Base-by-base conservation (phyloP, 30 jellyfish, hydroid and myxozoan species). In the Hydra vulgaris region DNA sequence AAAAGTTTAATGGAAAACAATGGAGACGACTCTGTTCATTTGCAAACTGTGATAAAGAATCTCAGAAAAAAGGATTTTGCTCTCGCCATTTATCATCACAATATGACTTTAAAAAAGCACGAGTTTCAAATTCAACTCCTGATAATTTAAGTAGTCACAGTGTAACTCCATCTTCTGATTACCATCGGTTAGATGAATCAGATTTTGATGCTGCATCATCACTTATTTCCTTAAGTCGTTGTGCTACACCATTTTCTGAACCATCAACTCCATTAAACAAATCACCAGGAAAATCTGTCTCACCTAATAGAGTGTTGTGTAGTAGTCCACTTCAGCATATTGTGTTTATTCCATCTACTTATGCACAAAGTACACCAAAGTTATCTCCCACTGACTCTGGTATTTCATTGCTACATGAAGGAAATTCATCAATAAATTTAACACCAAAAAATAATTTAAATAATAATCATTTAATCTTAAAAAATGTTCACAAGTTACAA, bases 191-290 rank as follows among this genome's bases (percentile, higher is more conserved):
- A 21, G 98, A 91, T 73, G 98, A 86, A 23, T 81, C 95, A 8
- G 98, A 70, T 20, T 78, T 82, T 74, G 98, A 91, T 61, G 98
- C 98, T 72, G 98, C 98, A 7, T 91, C 98, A 18, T 71, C 98
- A 7, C 77, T 91, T 80, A 82, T 91, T 84, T 74, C 95, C 20
- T 88, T 91, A 18, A 91, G 98, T 67, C 83, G 98, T 1, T 86
- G 96, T 54, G 95, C 94, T 61, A 91, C 98, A 0, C 98, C 98
- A 19, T 91, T 79, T 68, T 91, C 98, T 7, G 89, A 86, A 76
- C 97, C 95, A 53, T 75, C 96, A 20, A 86, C 98, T 8, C 96
- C 96, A 19, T 87, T 89, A 18, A 74, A 84, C 18, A 89, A 87
- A 22, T 91, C 98, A 23, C 98, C 98, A n/a, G 85, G 86, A 15